Evolutionary conservation across 2,888 invertebrate genomes (phyloP), one percentile per base, ranked within the genome.

Genomic region (Chesias legatella): DNA sequence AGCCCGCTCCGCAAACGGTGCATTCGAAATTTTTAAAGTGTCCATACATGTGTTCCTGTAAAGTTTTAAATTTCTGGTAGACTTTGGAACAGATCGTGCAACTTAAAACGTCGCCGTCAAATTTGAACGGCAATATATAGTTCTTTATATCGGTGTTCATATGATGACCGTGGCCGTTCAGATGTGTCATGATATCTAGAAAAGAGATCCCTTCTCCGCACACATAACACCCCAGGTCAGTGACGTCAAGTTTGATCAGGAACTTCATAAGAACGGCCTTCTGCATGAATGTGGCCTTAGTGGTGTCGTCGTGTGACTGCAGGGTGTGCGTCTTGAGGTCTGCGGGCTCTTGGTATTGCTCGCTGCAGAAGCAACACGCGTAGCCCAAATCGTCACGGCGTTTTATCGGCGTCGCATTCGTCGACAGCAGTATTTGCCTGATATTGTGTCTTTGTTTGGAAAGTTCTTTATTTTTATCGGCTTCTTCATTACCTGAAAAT

Each of bases 11-110:
- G 27, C 81, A 82, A 0, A 63, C 56, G 0, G 62, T 50, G 23
- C 82, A 82, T 1, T 68, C 51, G 22, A 60, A 74, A 45, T 82
- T 72, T 26, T 64, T 60, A 32, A 72, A 79, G 41, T 83, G 82
- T 3, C 21, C 1, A 51, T 50, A 37, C 51, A 51, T 49, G n/a
- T 56, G 55, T 6, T 36, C 32, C 7, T 43, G 43, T 5, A 56
- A 31, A 5, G 45, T 10, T 33, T 39, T 41, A 10, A 57, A 57
- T 3, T 46, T 54, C 3, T 23, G 25, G 6, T 48, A 51, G 3
- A 42, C 32, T 7, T 33, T 38, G 0, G 22, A 6, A 8, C 63
- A 63, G 7, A 56, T 6, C 27, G 27, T 41, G 28, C 63, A 63
- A 20, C 42, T 43, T 0, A 56, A 8, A 0, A 33, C 0, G 0